Conservation (phyloP, 2,797 vertebrate species). For the Xenops minutus region DNA sequence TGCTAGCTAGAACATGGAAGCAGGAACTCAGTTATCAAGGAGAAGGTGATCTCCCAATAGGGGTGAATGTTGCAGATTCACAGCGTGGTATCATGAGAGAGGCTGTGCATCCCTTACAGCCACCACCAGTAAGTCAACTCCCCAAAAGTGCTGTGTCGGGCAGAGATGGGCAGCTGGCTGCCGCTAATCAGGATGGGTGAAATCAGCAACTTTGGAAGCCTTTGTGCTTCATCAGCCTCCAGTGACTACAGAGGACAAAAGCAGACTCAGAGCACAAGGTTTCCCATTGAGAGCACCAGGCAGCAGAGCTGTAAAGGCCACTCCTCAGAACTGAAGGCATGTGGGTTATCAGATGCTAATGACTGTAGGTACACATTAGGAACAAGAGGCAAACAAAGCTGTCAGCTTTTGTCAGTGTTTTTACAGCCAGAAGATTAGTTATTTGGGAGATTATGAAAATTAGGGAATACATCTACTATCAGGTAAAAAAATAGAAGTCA, state of each 20-base stretch:
- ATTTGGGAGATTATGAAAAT: background rate
- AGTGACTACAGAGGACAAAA: background rate
- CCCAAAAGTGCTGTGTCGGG: background rate
- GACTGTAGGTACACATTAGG: background rate
- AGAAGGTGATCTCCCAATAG: background rate
- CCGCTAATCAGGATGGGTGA: background rate
- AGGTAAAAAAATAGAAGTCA: background rate
- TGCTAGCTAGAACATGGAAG: background rate
- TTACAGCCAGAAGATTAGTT: background rate
- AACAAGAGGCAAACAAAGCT: background rate
- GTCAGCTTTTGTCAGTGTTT: background rate
- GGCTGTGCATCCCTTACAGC: background rate
- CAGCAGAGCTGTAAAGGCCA: background rate
- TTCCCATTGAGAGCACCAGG: background rate
- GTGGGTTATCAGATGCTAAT: background rate
- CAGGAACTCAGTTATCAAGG: background rate
- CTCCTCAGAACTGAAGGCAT: background rate
- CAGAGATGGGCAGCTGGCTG: background rate
- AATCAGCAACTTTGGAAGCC: background rate
- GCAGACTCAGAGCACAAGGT: background rate
- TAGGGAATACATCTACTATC: background rate
- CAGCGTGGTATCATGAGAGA: background rate
- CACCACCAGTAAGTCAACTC: background rate
- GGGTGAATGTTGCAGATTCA: rapidly evolving
- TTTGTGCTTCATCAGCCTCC: background rate